phyloP scores from a whole-genome alignment of 2,113 vertebrate species.

The Silurus asotus region DNA sequence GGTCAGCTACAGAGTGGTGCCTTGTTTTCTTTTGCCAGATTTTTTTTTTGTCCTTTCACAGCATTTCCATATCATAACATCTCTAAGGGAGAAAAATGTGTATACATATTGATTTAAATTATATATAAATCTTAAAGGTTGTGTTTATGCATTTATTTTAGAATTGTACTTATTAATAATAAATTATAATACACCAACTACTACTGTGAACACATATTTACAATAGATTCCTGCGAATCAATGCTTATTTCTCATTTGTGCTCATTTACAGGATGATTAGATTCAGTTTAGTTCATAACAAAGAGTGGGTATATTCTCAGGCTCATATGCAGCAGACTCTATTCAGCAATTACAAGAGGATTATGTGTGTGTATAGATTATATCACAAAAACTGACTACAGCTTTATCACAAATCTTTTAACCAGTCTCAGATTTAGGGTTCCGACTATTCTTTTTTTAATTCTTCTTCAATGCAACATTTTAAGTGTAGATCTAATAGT shows the following conservation, averaged over 20 bases:
- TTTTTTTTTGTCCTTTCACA: conserved; percentile 52
- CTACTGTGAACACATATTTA: not conserved
- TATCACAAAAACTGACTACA: not conserved
- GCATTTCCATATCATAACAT: conserved; percentile 49
- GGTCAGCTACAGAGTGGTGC: conserved; percentile 54
- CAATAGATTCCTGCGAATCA: not conserved
- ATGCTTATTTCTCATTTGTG: not conserved
- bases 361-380: not conserved
- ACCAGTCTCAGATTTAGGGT: not conserved
- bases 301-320: not conserved
- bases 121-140: not conserved
- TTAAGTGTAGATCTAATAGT: not conserved
- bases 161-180: not conserved
- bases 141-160: not conserved
- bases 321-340: not conserved
- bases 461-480: not conserved
- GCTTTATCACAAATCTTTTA: not conserved
- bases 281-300: not conserved
- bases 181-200: not conserved
- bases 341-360: not conserved
- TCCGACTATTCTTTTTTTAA: too few relatives aligned
- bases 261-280: not conserved
- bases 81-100: conserved; percentile 18
- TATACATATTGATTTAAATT: not conserved
- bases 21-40: conserved; percentile 57